These are phyloP conservation scores for Bujurquina vittata DNA, from an alignment of 2,113 vertebrate genomes.

Conservation along the genomic window DNA sequence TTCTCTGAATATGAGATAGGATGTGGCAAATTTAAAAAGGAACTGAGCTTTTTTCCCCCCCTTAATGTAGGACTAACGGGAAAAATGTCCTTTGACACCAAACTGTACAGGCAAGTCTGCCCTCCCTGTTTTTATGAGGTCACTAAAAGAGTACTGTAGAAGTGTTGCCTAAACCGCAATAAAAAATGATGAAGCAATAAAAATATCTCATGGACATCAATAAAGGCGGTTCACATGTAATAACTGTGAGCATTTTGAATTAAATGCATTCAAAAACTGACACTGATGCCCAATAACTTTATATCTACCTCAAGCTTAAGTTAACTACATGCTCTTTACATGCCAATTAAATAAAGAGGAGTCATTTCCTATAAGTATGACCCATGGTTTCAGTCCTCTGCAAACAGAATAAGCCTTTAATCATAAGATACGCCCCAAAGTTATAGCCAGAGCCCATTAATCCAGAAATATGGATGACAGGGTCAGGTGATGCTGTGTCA, in stretches of 20 bases:
- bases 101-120: constrained; percentile 12
- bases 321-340: background rate
- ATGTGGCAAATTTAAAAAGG: constrained; percentile 2
- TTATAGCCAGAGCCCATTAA: constrained; percentile 23
- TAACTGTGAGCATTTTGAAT: background rate
- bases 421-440: constrained; percentile 27
- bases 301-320: background rate
- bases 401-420: constrained; percentile 2
- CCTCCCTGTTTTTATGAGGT: constrained; percentile 45
- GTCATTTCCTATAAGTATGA: background rate
- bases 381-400: background rate
- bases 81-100: constrained; percentile 46
- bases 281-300: background rate
- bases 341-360: constrained; percentile 8
- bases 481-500: constrained; percentile 66
- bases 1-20: constrained; percentile 35
- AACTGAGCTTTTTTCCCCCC: background rate
- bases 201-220: constrained; percentile 11
- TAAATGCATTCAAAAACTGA: background rate
- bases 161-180: constrained; percentile 26
- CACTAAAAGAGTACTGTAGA: background rate
- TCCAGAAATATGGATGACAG: constrained; percentile 39
- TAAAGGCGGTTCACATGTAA: constrained; percentile 4
- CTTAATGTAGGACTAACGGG: background rate
- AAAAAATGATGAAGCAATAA: constrained; percentile 60